Percentiles rank a stretch among this genome's conserved stretches.
Conservation (phyloP, 92 coral and sea anemone genomes). For the Micromussa lordhowensis region DNA sequence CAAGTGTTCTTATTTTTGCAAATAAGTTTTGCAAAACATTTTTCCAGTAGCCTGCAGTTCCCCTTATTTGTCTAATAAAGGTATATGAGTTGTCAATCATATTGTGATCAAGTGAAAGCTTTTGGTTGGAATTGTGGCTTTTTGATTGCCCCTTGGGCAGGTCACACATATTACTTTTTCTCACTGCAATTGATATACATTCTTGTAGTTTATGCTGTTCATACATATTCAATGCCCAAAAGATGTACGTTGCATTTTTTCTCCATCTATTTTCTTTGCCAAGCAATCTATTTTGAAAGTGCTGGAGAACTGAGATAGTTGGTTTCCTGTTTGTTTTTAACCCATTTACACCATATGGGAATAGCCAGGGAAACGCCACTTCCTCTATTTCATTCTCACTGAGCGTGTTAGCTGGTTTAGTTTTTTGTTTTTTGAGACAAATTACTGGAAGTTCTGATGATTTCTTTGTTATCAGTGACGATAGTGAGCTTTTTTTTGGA, state of each 20-base stretch:
- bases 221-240: slow-evolving; percentile 44
- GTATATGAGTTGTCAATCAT: slow-evolving; percentile 51
- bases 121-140: too few relatives aligned
- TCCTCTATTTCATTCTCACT: slow-evolving; percentile 25
- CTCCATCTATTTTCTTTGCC: slow-evolving; percentile 48
- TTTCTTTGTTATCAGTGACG: slow-evolving; percentile 1
- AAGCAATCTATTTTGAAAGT: slow-evolving; percentile 53
- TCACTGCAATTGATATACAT: slow-evolving; percentile 52
- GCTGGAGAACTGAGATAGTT: slow-evolving; percentile 44
- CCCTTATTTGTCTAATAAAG: slow-evolving; percentile 42
- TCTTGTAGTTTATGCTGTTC: slow-evolving; percentile 49
- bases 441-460: neutral
- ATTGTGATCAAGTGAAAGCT: slow-evolving; percentile 1
- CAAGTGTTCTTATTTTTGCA: slow-evolving; percentile 58
- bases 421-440: neutral
- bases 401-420: slow-evolving; percentile 24
- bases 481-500: slow-evolving; percentile 19
- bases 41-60: too few relatives aligned
- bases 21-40: too few relatives aligned
- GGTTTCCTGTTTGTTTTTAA: slow-evolving; percentile 41
- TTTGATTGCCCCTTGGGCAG: neutral
- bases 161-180: slow-evolving; percentile 7
- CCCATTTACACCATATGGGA: slow-evolving; percentile 47
- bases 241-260: slow-evolving; percentile 20
- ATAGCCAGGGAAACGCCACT: slow-evolving; percentile 59